Base-by-base conservation (phyloP, 2,888 invertebrate genomes). In the Diloba caeruleocephala region DNA sequence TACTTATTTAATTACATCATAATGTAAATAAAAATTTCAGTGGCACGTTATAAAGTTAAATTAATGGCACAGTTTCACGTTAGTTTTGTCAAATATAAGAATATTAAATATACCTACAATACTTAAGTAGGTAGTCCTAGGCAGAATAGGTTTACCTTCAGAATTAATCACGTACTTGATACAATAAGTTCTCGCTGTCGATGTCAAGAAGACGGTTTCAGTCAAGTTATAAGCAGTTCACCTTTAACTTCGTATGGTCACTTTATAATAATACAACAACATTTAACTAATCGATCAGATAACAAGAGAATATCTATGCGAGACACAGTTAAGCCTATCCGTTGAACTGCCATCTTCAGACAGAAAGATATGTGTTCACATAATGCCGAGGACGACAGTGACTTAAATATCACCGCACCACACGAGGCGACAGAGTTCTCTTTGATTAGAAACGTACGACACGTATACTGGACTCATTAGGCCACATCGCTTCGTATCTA, bases 31-130 rank as follows among this genome's bases (percentile, higher is more conserved):
- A 85, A 82, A 84, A 87, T 86, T 88, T 88, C 90, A 90, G 91
- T 89, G 91, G 91, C 92, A 92, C 90, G 84, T 87, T 82, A 84
- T 89, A 90, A 89, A 90, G 90, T 91, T 90, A 92, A 87, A 91
- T 88, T 88, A 90, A 93, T 93, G 93, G 93, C 93, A 93, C 93
- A 92, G 85, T 91, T 93, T 93, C 93, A 93, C 93, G 93, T 93
- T 92, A 92, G 92, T 91, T 89, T n/a, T 82, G 82, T 88, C 85
- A 88, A 90, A 82, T 88, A 89, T 81, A 88, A 88, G 82, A 89
- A 87, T 79, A 84, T 82, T 85, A 78, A 81, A 86, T 82, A 85
- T 79, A 87, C 78, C 77, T 86, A 85, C 71, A 79, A 80, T 83
- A 83, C 75, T 81, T 76, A 81, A 82, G 75, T 80, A 80, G 76